Percentiles rank a stretch among this genome's conserved stretches.
Evolutionary conservation across 2,888 invertebrate species (phyloP).

Genomic region (Cactoblastis cactorum): DNA sequence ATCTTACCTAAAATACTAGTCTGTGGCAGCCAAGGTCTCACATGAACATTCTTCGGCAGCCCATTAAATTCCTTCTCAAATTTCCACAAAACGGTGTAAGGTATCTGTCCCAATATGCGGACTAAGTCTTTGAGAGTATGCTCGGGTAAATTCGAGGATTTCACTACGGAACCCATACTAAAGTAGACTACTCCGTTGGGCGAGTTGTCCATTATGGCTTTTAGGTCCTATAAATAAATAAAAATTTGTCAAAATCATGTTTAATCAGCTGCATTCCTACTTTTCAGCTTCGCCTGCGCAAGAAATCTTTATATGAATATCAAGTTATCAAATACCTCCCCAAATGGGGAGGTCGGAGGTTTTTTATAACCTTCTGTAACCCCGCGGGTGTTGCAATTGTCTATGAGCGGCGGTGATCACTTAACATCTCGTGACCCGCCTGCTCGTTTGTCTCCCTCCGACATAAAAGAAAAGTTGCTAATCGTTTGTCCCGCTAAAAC

Average conservation of each 20-base stretch:
- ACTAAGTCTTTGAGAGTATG: conserved; percentile 34
- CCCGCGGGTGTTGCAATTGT: too few species aligned
- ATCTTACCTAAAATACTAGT: conserved; percentile 65
- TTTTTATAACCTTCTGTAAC: too few species aligned
- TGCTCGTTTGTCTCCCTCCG: too few species aligned
- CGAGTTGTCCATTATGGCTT: conserved; percentile 47
- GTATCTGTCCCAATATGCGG: conserved; percentile 36
- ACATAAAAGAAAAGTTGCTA: too few species aligned
- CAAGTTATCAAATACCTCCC: too few species aligned
- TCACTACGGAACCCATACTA: conserved; percentile 57
- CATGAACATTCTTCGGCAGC: conserved; percentile 61
- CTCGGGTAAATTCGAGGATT: conserved; percentile 32
- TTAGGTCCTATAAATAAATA: conserved; percentile 41
- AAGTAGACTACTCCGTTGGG: conserved; percentile 55
- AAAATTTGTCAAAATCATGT: background rate
- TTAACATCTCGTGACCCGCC: too few species aligned
- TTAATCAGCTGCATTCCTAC: too few species aligned
- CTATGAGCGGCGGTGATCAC: too few species aligned
- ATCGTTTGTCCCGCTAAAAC: too few species aligned
- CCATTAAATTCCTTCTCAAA: conserved; percentile 56
- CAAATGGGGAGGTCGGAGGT: too few species aligned
- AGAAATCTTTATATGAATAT: too few species aligned
- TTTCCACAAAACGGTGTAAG: conserved; percentile 72
- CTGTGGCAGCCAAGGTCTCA: conserved; percentile 74
- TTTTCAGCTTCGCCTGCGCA: too few species aligned